Percentiles rank a stretch among this genome's conserved stretches.
Evolutionary conservation across 2,113 vertebrate species (phyloP).

Genomic region (Ornithorhynchus anatinus): DNA sequence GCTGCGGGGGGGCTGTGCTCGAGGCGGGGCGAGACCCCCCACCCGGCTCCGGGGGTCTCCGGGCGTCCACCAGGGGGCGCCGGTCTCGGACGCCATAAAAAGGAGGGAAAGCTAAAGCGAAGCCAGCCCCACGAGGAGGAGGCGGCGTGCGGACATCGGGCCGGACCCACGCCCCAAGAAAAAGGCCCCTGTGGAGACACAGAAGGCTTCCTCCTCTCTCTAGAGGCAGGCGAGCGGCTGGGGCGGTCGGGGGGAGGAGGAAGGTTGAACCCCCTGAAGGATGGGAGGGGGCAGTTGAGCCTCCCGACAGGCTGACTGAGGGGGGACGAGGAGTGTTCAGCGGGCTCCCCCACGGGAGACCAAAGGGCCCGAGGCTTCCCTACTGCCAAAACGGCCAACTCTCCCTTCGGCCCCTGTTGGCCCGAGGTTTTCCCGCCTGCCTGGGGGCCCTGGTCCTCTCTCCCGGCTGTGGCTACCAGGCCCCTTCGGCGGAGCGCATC

Average conservation of each 20-base stretch:
- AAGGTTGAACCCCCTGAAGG: too few species aligned
- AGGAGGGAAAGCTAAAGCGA: conserved; percentile 57
- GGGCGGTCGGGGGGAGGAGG: too few species aligned
- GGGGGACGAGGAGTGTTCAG: too few species aligned
- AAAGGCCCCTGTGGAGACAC: not conserved
- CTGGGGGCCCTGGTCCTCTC: not conserved
- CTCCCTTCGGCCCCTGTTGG: conserved; percentile 39
- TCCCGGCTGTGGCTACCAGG: not conserved
- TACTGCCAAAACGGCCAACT: conserved; percentile 55
- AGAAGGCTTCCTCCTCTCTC: too few species aligned
- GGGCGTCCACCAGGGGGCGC: conserved; percentile 50
- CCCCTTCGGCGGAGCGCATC: conserved; percentile 21
- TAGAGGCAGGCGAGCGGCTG: too few species aligned
- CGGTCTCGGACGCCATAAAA: conserved; percentile 33
- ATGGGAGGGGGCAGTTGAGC: too few species aligned
- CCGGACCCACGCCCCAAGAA: not conserved
- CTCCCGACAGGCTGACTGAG: too few species aligned
- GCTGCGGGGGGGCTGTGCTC: not conserved
- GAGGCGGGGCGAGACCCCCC: not conserved
- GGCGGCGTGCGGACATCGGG: not conserved
- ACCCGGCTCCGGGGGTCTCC: conserved; percentile 10
- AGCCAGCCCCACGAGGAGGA: not conserved
- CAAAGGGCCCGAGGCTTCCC: conserved; percentile 37
- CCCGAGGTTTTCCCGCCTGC: not conserved
- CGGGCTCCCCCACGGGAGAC: too few species aligned